Conservation (phyloP, 2,113 vertebrate genomes). For the Tychaedon coryphoeus region DNA sequence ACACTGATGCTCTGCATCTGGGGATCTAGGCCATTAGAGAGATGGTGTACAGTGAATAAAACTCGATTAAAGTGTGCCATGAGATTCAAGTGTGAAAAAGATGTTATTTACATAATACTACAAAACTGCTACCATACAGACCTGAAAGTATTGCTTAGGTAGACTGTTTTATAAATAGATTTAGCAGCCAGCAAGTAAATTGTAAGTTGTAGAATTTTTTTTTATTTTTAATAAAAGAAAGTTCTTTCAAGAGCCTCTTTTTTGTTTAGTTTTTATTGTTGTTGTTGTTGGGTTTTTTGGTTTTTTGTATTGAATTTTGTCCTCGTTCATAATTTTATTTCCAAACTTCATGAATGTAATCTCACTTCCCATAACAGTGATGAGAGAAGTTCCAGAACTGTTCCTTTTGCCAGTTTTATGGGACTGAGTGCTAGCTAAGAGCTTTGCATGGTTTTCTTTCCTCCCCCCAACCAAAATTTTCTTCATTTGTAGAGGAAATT, state of each 20-base stretch:
- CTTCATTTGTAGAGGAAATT: neutral
- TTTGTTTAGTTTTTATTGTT: no score
- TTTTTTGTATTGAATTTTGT: neutral
- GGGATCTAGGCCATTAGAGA: neutral
- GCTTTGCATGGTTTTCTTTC: neutral
- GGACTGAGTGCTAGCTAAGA: neutral
- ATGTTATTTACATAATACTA: neutral
- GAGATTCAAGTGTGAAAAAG: neutral
- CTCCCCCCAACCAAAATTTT: rapidly evolving
- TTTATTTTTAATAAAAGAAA: neutral
- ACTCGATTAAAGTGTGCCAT: neutral
- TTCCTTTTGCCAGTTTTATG: neutral
- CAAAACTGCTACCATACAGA: neutral
- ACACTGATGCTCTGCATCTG: neutral
- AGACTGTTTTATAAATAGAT: neutral
- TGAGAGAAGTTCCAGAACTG: neutral
- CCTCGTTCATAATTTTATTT: neutral
- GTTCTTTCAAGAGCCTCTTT: neutral
- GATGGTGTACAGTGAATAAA: neutral
- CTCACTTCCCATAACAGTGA: neutral
- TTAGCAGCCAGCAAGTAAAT: neutral
- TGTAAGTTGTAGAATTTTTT: rapidly evolving
- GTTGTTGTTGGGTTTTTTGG: neutral
- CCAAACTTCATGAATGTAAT: neutral
- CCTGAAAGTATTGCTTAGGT: neutral